Percentiles rank a stretch among this genome's conserved stretches.
These are phyloP conservation scores for Neosilurus mollespiculum DNA, from an alignment of 2,797 vertebrate genomes.

Conservation along the genomic window DNA sequence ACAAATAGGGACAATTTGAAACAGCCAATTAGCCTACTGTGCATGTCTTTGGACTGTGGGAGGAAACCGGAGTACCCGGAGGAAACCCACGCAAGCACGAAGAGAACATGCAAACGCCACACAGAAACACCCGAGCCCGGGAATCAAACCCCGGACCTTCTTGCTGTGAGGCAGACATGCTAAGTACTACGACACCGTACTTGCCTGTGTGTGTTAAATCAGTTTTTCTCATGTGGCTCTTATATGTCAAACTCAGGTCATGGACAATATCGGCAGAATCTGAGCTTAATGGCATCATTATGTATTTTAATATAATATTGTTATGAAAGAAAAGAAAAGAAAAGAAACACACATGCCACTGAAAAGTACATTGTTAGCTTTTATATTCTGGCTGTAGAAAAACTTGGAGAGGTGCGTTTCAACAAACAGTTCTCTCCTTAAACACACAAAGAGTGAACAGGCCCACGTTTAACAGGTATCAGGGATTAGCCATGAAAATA, in stretches of 20 bases:
- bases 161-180: too few species aligned
- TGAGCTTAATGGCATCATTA: neutral
- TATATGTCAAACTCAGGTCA: neutral
- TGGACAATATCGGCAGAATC: neutral
- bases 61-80: too few species aligned
- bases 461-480: neutral
- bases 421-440: constrained; percentile 1
- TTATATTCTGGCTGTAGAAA: neutral
- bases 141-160: too few species aligned
- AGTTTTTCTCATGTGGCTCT: neutral
- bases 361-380: neutral
- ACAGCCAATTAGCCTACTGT: too few species aligned
- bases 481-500: neutral
- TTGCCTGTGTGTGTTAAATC: neutral
- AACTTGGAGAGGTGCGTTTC: neutral
- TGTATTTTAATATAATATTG: neutral
- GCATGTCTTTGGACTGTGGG: too few species aligned
- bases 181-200: too few species aligned
- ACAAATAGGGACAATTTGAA: too few species aligned
- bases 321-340: neutral
- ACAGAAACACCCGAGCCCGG: too few species aligned
- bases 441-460: neutral
- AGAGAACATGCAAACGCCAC: too few species aligned
- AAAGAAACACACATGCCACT: neutral
- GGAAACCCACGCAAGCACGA: too few species aligned